Base-by-base conservation (phyloP, 2,888 invertebrate genomes). In the Zeuzera pyrina region DNA sequence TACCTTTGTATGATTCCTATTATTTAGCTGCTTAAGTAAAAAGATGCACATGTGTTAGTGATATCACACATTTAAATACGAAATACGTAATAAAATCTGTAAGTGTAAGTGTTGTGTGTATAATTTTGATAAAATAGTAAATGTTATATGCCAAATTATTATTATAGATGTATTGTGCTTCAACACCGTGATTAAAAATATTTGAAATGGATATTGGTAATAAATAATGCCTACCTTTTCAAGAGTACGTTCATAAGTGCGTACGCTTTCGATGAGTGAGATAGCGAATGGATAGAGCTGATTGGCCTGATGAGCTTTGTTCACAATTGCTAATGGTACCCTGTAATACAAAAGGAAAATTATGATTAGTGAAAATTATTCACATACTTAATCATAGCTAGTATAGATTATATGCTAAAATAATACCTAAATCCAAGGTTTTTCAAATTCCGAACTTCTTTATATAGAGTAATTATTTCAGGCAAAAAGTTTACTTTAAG, bases 251-350 rank as follows among this genome's bases (percentile, higher is more conserved):
- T 98, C 97, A 65, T 98, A 99, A 0, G 98, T 97, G 44, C 96
- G 89, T 19, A 98, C 95, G 68, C 97, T 97, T 79, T 98, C 98
- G 53, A 98, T 97, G 42, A 99, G 87, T 1, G 98, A 98, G 55
- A 99, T 98, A 11, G 98, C 99, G 83, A 95, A 98, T 0, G 99
- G 99, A 70, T 99, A 99, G 8, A 98, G 89, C 66, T 97, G 97
- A 72, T 98, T 98, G 1, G 98, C 98, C 69, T 97, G 97, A 76
- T 99, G 98, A 3, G 99, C 98, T 70, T 98, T 98, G 81, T 99
- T 99, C 15, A 99, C 97, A 45, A 99, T 98, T 0, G 97, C 95
- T 54, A 99, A 76, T 1, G 98, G 99, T 19, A 99, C 97, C 47
- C 99, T 91, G 72, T 27, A 49, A 44, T 12, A 12, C 10, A 25